Percentiles rank a stretch among this genome's conserved stretches.
Evolutionary conservation across 2,797 vertebrate genomes (phyloP).

Genomic region (Notoglanidium macrostoma): DNA sequence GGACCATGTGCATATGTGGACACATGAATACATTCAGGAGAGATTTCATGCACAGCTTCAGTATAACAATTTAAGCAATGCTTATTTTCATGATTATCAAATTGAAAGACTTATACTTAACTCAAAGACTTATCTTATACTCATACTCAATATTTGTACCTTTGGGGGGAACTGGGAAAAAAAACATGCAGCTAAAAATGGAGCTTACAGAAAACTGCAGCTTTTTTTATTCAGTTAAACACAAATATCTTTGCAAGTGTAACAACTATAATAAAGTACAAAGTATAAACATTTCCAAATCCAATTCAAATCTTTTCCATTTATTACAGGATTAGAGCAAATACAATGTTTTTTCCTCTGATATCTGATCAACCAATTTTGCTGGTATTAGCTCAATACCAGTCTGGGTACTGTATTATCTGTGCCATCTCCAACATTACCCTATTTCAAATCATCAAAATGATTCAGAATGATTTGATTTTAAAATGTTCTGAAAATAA

Average conservation of each 20-base stretch:
- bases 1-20: background rate
- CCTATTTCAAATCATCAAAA: background rate
- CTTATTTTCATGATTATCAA: background rate
- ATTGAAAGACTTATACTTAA: background rate
- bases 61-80: background rate
- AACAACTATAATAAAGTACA: background rate
- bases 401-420: background rate
- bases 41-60: background rate
- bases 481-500: background rate
- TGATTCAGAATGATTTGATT: background rate
- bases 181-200: background rate
- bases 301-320: background rate
- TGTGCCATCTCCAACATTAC: background rate
- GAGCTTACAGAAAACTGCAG: background rate
- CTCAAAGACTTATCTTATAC: background rate
- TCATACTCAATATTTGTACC: background rate
- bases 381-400: background rate
- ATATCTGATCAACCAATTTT: background rate
- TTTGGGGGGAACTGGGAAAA: no score
- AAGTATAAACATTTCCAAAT: background rate
- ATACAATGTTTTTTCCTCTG: no score
- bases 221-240: background rate
- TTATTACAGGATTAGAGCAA: background rate
- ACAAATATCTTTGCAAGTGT: background rate
- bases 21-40: background rate